These are phyloP conservation scores for Phrynocephalus vlangalii DNA, from an alignment of 2,797 vertebrate species.

Conservation along the genomic window DNA sequence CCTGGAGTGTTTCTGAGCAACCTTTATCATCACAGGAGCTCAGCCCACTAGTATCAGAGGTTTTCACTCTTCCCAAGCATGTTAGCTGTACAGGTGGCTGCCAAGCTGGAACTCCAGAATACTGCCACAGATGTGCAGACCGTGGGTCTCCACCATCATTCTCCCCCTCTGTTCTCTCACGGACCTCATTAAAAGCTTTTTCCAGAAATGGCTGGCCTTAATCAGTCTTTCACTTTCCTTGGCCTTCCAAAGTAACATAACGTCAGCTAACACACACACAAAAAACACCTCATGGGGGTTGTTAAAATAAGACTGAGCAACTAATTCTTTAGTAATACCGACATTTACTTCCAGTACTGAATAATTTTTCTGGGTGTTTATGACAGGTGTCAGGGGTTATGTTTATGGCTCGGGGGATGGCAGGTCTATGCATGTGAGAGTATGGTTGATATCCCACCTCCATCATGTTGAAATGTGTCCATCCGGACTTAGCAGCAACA, in stretches of 20 bases:
- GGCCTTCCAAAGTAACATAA: constrained; percentile 19
- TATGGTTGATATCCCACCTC: neutral
- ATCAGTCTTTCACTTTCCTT: constrained; percentile 4
- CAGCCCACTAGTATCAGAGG: neutral
- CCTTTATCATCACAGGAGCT: neutral
- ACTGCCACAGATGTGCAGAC: neutral
- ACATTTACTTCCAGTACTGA: neutral
- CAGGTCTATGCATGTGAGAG: neutral
- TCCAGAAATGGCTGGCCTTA: neutral
- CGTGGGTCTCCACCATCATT: neutral
- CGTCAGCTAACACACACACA: neutral
- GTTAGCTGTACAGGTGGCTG: neutral
- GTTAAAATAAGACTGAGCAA: constrained; percentile 6
- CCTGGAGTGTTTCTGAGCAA: neutral
- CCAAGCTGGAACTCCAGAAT: neutral
- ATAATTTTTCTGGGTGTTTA: neutral
- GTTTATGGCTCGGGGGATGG: neutral
- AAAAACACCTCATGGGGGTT: neutral
- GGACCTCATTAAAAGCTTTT: constrained; percentile 12
- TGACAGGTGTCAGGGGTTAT: neutral
- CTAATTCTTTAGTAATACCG: rapidly evolving
- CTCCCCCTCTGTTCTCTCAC: neutral
- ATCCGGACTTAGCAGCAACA: too few relatives aligned
- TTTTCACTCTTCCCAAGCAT: neutral
- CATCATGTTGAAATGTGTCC: too few relatives aligned